Base-by-base conservation (phyloP, 2,113 vertebrate species). In the Psophia crepitans region DNA sequence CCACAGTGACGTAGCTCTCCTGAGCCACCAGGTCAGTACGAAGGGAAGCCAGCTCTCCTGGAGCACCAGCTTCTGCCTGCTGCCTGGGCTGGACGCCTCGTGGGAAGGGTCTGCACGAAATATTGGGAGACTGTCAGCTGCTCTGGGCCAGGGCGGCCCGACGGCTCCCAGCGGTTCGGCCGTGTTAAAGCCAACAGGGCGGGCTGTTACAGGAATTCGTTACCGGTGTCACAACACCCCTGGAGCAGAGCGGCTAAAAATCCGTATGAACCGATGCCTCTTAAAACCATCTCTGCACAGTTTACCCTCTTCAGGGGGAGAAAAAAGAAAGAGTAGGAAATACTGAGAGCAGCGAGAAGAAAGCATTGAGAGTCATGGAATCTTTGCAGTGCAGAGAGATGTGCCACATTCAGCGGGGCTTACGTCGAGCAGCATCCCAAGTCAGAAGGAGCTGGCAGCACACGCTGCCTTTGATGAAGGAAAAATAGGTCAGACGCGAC, bases 171-270 rank as follows among this genome's bases (percentile, higher is more conserved):
- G 84, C 78, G n/a, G 22, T 75, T 75, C 82, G 96, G 93, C 90
- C 96, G 60, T 24, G 30, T 89, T 95, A 93, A 93, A 96, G 91
- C 94, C 87, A 95, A 95, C 33, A 32, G 37, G 46, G 84, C 54
- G 95, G 93, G 93, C 92, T 66, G 37, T 48, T 92, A 49, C 70
- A 91, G 95, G 94, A 97, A 97, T 96, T 97, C 77, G 95, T 96
- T 95, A 97, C 78, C 87, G 93, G 90, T 68, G 63, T 86, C 91
- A 92, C 86, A 33, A 91, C 89, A 92, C 75, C 78, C 87, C 89
- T 60, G 92, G 93, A 97, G 94, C 79, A 91, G 57, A 70, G 75
- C 16, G 22, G 95, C 92, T 95, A 92, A 95, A 97, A 97, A 95
- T 96, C 96, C 77, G 70, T 90, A 86, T 26, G 79, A 94, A 97